These are phyloP conservation scores for Callionymus lyra DNA, from an alignment of 2,113 vertebrate genomes.

Conservation along the genomic window DNA sequence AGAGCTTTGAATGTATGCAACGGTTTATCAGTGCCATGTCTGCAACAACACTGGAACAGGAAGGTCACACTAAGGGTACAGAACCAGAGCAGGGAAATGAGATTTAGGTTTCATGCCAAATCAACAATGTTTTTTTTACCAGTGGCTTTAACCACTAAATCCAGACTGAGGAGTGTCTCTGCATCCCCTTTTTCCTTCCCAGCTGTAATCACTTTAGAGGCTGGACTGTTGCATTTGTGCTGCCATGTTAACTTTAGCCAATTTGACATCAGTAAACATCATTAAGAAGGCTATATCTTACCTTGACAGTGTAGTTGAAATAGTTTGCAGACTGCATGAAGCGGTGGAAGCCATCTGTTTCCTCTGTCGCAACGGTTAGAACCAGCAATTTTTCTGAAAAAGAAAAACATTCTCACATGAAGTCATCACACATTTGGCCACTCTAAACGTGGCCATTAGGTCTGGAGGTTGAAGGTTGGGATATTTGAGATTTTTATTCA, in stretches of 20 bases:
- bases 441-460: too few species aligned
- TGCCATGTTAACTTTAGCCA: background rate
- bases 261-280: constrained; percentile 4
- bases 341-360: constrained; percentile 86
- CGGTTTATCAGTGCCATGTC: background rate
- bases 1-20: too few species aligned
- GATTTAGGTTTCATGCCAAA: background rate
- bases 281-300: constrained; percentile 37
- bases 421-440: too few species aligned
- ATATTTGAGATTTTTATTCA: too few species aligned
- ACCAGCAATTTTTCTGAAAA: constrained; percentile 85
- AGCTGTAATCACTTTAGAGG: constrained; percentile 18
- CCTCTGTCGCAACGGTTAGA: constrained; percentile 85
- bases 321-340: constrained; percentile 86
- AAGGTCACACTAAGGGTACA: background rate
- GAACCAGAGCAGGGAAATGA: background rate
- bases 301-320: constrained; percentile 95
- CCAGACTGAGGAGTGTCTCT: constrained; percentile 5
- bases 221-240: constrained; percentile 9
- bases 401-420: constrained; percentile 15
- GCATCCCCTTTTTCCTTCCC: constrained; percentile 17
- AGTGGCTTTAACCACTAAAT: constrained; percentile 8
- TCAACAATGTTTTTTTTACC: constrained; percentile 1
- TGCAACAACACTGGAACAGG: background rate
- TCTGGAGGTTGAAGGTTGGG: too few species aligned